Evolutionary conservation across 1,140 invertebrate species (phyloP).

Genomic region (Papilio machaon): DNA sequence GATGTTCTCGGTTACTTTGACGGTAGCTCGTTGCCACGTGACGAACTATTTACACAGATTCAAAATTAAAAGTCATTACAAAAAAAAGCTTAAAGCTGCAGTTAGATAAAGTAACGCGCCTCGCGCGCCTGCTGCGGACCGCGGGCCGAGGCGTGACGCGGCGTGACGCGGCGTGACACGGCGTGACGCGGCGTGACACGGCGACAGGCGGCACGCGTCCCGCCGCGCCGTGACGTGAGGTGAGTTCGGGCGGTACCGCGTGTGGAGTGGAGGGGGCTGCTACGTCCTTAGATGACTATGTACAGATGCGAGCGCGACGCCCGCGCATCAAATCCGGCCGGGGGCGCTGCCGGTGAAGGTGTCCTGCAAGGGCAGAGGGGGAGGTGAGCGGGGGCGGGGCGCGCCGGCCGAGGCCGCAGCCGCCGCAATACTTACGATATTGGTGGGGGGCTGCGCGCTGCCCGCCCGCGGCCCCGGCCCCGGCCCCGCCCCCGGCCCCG

Average conservation of each 20-base stretch:
- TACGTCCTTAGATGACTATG: conserved; percentile 53
- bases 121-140: conserved; percentile 4
- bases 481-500: conserved; percentile 39
- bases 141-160: background rate
- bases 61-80: conserved; percentile 40
- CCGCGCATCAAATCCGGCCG: conserved; percentile 70
- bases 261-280: background rate
- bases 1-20: background rate
- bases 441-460: conserved; percentile 48
- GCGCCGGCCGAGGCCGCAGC: too few relatives aligned
- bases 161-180: background rate
- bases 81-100: conserved; percentile 50
- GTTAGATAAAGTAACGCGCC: conserved; percentile 44
- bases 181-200: background rate
- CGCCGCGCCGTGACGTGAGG: too few relatives aligned
- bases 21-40: conserved; percentile 41
- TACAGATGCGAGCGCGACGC: conserved; percentile 45
- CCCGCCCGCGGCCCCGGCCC: conserved; percentile 45
- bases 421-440: conserved; percentile 50
- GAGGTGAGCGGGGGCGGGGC: background rate
- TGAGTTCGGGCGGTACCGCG: too few relatives aligned
- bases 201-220: background rate
- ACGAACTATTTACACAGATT: conserved; percentile 52
- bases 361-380: conserved; percentile 54
- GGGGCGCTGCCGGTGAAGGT: conserved; percentile 59